Evolutionary conservation across 2,888 invertebrate species (phyloP), one percentile per base, ranked within the genome.

Genomic region (Papilio protenor): DNA sequence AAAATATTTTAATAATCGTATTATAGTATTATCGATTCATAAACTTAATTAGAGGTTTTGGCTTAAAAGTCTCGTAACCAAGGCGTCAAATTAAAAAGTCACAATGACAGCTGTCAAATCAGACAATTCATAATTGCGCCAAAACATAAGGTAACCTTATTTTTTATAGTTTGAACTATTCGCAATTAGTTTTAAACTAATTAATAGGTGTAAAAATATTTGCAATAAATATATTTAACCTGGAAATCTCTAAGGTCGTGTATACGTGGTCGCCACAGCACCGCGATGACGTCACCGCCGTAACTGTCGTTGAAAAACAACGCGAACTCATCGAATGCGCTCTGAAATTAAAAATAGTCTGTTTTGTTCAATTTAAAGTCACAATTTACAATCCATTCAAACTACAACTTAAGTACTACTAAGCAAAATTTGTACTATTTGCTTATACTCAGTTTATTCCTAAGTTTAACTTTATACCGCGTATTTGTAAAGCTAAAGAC

Each of bases 221-320:
- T 61, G 16, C 10, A 59, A 59, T 27, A 70, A n/a, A 47, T 49
- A 16, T 2, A 14, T 4, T 82, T 40, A 40, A 98, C 97, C 95
- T 98, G 98, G 83, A 98, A 97, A 0, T 97, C 96, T 80, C 94
- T 95, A 8, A 92, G 85, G 61, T 96, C 94, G 16, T 95, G 88
- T 0, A 96, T 94, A 71, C 95, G 92, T 0, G 98, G 98, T 84
- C 97, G 98, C 96, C 98, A 97, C 47, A 99, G 90, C 66, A 98
- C 97, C 0, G 97, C 98, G 80, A 99, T 97, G n/a, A 96, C 94
- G 81, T 95, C 95, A 1, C 98, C 98, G n/a, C 98, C 98, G 90
- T 97, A 98, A 0, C 95, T 93, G 90, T 99, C 98, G 91, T 98
- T 96, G 92, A 99, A 99, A 90, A 99, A 99, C 76, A 98, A 88